phyloP scores from a whole-genome alignment of 2,113 vertebrate species.

The Symphodus melops region DNA sequence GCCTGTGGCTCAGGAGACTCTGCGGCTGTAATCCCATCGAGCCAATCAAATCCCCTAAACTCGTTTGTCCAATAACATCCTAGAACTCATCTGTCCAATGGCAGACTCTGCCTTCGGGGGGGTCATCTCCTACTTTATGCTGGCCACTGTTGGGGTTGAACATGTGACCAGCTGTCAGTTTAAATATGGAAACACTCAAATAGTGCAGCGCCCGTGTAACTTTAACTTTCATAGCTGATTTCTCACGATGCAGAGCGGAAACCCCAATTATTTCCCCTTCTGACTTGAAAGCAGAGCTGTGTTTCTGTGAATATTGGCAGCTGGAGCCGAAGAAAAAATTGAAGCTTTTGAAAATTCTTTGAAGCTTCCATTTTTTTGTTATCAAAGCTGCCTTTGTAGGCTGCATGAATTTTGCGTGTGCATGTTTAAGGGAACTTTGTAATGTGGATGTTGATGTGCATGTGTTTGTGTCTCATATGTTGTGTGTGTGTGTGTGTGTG shows the following conservation, averaged over 20 bases:
- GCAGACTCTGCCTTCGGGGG: background rate
- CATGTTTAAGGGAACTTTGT: constrained; percentile 62
- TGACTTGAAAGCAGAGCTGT: constrained; percentile 36
- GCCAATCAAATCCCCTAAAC: constrained; percentile 60
- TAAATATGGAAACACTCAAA: constrained; percentile 30
- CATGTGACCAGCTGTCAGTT: constrained; percentile 10
- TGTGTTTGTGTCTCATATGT: no score
- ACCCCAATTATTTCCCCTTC: constrained; percentile 41
- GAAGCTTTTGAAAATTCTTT: constrained; percentile 69
- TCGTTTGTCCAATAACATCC: constrained; percentile 45
- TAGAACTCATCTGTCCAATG: constrained; percentile 29
- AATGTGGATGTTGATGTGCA: background rate
- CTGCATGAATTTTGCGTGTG: constrained; percentile 70
- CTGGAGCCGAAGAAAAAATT: constrained; percentile 19
- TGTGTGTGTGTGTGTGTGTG: constrained; percentile 1
- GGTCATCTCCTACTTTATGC: background rate
- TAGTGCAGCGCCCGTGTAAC: constrained; percentile 1
- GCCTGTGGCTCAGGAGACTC: constrained; percentile 59
- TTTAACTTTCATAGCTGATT: constrained; percentile 39
- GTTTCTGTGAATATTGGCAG: constrained; percentile 35
- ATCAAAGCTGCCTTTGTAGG: constrained; percentile 75
- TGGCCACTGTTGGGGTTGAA: background rate
- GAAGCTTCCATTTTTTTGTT: constrained; percentile 64
- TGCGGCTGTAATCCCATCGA: constrained; percentile 58
- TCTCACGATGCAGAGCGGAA: background rate